Percentiles rank a stretch among this genome's conserved stretches.
Evolutionary conservation across 2,113 vertebrate species (phyloP).

Genomic region (Nettapus auritus): DNA sequence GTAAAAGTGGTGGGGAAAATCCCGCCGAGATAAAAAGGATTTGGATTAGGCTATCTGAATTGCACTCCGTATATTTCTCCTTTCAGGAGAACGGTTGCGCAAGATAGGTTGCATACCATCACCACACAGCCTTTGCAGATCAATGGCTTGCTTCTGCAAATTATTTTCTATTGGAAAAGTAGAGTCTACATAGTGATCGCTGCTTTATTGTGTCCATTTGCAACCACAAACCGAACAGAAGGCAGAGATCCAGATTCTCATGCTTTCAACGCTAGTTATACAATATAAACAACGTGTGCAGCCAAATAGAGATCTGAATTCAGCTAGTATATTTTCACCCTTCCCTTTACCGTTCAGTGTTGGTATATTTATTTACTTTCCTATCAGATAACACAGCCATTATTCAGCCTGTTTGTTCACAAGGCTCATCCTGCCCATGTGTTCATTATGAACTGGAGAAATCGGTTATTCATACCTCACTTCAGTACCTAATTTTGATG

Average conservation of each 20-base stretch:
- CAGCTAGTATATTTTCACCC: neutral
- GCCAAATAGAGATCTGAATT: neutral
- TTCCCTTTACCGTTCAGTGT: neutral
- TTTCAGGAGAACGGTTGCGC: neutral
- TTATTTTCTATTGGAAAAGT: neutral
- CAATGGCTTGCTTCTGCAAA: neutral
- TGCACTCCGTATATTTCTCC: neutral
- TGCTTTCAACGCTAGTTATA: neutral
- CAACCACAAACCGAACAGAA: neutral
- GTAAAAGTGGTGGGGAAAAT: neutral
- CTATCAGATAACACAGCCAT: neutral
- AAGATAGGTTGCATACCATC: neutral
- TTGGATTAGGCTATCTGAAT: neutral
- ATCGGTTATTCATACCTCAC: neutral
- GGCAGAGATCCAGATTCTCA: neutral
- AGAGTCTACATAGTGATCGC: neutral
- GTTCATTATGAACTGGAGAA: rapidly evolving
- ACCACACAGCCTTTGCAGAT: neutral
- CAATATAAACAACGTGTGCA: neutral
- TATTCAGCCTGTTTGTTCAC: neutral
- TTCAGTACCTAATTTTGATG: neutral
- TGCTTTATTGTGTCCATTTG: neutral
- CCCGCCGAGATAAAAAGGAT: neutral
- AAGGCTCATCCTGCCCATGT: neutral
- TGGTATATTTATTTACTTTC: neutral